These are phyloP conservation scores for Hippocampus guttulatus DNA, from an alignment of 2,113 vertebrate genomes.

Conservation along the genomic window DNA sequence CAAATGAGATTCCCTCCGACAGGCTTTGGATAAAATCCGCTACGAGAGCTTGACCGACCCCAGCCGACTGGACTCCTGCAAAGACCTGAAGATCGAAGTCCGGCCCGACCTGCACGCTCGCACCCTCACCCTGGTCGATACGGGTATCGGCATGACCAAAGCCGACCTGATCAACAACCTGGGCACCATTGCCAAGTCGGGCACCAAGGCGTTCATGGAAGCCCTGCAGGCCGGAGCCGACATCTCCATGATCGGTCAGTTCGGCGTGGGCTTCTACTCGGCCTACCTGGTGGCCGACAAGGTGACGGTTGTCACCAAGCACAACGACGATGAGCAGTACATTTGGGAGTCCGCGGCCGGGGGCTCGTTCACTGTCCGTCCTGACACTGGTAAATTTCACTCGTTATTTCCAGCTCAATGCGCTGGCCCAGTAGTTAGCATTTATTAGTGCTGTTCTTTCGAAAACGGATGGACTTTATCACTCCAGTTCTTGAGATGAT, in stretches of 20 bases:
- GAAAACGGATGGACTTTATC: not conserved
- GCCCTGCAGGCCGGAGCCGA: constrained; percentile 78
- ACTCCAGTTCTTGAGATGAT: not conserved
- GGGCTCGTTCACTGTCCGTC: constrained; percentile 75
- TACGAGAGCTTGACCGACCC: constrained; percentile 80
- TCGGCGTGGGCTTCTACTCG: constrained; percentile 80
- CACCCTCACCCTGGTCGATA: constrained; percentile 73
- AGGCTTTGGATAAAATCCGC: constrained; percentile 80
- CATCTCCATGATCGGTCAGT: constrained; percentile 81
- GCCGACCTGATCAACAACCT: constrained; percentile 80
- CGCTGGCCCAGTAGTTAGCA: not conserved
- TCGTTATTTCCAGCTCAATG: not conserved
- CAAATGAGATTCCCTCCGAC: constrained; percentile 65
- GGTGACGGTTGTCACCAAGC: constrained; percentile 77
- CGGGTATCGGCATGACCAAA: constrained; percentile 80
- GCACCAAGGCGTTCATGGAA: constrained; percentile 81
- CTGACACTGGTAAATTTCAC: constrained; percentile 57
- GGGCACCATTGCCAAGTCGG: constrained; percentile 80
- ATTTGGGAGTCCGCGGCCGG: constrained; percentile 78
- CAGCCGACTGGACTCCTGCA: constrained; percentile 74
- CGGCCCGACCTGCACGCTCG: constrained; percentile 64
- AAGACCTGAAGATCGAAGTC: constrained; percentile 77
- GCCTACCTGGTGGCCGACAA: constrained; percentile 78
- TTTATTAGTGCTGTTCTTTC: not conserved
- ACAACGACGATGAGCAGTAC: constrained; percentile 82